Evolutionary conservation across 2,888 invertebrate species (phyloP), one percentile per base, ranked within the genome.

Genomic region (Dryadula phaetusa): DNA sequence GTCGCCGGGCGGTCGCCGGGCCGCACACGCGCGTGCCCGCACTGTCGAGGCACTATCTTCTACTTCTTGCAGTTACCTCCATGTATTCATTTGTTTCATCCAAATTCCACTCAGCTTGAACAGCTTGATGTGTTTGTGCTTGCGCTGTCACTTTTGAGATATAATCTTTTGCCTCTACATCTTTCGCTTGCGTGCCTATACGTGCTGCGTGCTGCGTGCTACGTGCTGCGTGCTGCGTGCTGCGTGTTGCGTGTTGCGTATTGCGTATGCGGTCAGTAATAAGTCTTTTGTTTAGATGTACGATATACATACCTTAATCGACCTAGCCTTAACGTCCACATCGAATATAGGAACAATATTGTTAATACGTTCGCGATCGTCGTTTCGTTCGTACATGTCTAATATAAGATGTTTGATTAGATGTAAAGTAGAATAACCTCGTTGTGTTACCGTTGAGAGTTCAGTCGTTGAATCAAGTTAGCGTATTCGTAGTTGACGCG

Each of bases 31-130:
- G 37, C 72, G 76, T 78, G 77, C 76, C 87, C 86, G 89, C 90
- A 87, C 90, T 88, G 90, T 90, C 87, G 87, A 86, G 84, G 82
- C 66, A 77, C 81, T 82, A 80, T 75, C 77, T 79, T 74, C 71
- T n/a, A 68, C 74, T 77, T 76, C 83, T 90, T 90, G 88, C 92
- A 90, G 91, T 90, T 86, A 91, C 90, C 91, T 91, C 91, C 90
- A 91, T 92, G 92, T 92, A 90, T 90, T 85, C 74, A 84, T 90
- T 91, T 90, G 89, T 90, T 85, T 91, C 92, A 92, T 92, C 92
- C 92, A 92, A 92, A 92, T 92, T 92, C 92, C 92, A 77, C 75
- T 77, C 72, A 77, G 76, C 78, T 77, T 74, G 72, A 56, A 64
- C 72, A 78, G 76, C 78, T 77, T 74, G 72, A 58, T 64, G 67